A percentile compares a stretch with the other conserved stretches of the same genome.
These are phyloP conservation scores for Epinotia bilunana DNA, from an alignment of 2,888 invertebrate species.

Conservation along the genomic window DNA sequence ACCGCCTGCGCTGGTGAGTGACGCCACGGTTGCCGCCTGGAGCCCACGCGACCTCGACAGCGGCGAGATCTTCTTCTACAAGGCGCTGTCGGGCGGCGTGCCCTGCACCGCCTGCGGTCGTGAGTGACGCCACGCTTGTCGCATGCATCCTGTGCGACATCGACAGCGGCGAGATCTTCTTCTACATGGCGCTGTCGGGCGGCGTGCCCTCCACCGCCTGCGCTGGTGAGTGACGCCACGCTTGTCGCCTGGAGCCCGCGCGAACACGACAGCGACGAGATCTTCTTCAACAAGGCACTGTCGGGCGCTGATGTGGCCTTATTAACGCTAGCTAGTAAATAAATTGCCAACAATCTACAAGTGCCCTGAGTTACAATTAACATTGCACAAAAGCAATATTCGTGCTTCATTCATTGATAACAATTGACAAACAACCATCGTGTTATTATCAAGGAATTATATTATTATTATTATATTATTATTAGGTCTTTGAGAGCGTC, in stretches of 20 bases:
- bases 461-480: no score
- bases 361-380: conserved; percentile 14
- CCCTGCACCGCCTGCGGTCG: conserved; percentile 86
- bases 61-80: no score
- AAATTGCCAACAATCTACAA: neutral
- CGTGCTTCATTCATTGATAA: conserved; percentile 40
- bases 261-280: neutral
- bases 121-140: conserved; percentile 84
- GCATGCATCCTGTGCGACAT: conserved; percentile 90
- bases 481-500: conserved; percentile 62
- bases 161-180: conserved; percentile 89
- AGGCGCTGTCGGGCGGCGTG: conserved; percentile 92
- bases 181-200: conserved; percentile 90
- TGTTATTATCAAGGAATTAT: conserved; percentile 56
- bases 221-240: conserved; percentile 82
- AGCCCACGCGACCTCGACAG: no score
- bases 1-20: no score
- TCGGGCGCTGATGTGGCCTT: no score
- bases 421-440: conserved; percentile 45
- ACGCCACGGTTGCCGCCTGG: no score
- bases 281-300: conserved; percentile 58
- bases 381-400: conserved; percentile 22
- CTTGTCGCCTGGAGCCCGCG: conserved; percentile 82
- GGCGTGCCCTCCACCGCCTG: conserved; percentile 90
- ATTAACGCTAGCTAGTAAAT: neutral